Evolutionary conservation across 2,113 vertebrate species (phyloP), one percentile per base, ranked within the genome.

Genomic region (Balaenoptera acutorostrata): DNA sequence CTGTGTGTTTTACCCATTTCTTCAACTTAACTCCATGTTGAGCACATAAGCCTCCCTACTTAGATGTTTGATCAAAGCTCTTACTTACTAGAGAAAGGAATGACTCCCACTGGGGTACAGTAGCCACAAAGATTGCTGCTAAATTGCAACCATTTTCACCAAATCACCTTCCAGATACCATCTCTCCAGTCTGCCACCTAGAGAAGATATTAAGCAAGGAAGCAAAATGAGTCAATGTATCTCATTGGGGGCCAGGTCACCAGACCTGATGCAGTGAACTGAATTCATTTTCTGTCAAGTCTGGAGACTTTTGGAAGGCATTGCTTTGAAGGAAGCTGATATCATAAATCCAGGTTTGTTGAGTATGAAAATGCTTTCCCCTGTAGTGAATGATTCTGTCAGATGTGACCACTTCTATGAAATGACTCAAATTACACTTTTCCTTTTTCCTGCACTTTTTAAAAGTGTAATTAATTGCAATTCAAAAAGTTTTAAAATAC

Each of bases 1-100:
- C 93, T 96, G 96, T 95, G 93, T 94, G 96, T 88, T 97, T 98
- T 97, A 88, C 82, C 85, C 71, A 81, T 97, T 95, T 98, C 93
- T 96, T 93, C 96, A 97, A 97, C 96, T 98, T 98, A 98, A 93
- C 97, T 97, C 77, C 98, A 98, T 66, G 94, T 96, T n/a, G 97
- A 97, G 97, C 64, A 1, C 89, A 93, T 49, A 59, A 88, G 94
- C 90, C 52, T 98, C 96, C 96, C 96, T 90, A 74, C 93, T 91
- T 93, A 89, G 74, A 85, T 64, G 71, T 95, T 88, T 98, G 97
- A 98, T 98, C 97, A 96, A 97, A 90, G 61, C 96, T 93, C 95
- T 95, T 95, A 84, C 93, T 84, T 75, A 86, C 61, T 21, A 64
- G 93, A 39, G 88, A 96, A 92, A 0, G 3, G 88, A 97, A 95